A percentile compares a stretch with the other conserved stretches of the same genome.
phyloP scores from a whole-genome alignment of 2,888 invertebrate species.

The Cryptocheilus praepositus region DNA sequence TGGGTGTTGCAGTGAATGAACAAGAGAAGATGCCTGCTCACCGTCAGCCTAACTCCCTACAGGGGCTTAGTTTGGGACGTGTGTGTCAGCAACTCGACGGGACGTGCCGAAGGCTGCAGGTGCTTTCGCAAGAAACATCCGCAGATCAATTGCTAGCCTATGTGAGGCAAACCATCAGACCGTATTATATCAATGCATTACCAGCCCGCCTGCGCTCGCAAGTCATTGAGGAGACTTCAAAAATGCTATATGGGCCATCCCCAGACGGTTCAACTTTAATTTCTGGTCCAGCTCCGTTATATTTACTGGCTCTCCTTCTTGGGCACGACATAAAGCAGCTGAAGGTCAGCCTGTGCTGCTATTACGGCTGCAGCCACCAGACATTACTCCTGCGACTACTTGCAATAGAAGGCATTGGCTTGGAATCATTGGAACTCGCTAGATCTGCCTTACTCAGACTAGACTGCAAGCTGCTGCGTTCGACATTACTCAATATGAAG shows the following conservation, averaged over 20 bases:
- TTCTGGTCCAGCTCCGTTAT: conserved; percentile 72
- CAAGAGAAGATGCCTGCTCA: conserved; percentile 70
- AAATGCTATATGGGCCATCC: conserved; percentile 68
- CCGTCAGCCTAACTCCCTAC: conserved; percentile 71
- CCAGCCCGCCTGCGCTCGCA: conserved; percentile 71
- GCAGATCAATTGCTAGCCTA: conserved; percentile 68
- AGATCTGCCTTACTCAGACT: conserved; percentile 72
- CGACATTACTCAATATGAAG: conserved; percentile 69
- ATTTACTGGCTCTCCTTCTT: conserved; percentile 71
- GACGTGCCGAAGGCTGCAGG: conserved; percentile 71
- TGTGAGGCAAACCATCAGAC: conserved; percentile 69
- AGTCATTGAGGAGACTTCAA: conserved; percentile 71
- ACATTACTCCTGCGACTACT: conserved; percentile 72
- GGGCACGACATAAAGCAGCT: conserved; percentile 72
- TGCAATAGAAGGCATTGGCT: conserved; percentile 69
- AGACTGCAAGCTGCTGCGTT: conserved; percentile 70
- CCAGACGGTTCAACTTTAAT: conserved; percentile 69
- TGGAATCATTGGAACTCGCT: conserved; percentile 71
- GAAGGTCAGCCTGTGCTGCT: conserved; percentile 74
- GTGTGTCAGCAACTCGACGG: conserved; percentile 72
- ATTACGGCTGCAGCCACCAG: conserved; percentile 75
- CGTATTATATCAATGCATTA: conserved; percentile 70
- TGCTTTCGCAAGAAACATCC: conserved; percentile 71
- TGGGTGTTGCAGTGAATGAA: conserved; percentile 60
- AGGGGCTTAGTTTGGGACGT: conserved; percentile 70